These are phyloP conservation scores for Pipistrellus pipistrellus DNA, from an alignment of 2,797 vertebrate genomes.

Conservation along the genomic window DNA sequence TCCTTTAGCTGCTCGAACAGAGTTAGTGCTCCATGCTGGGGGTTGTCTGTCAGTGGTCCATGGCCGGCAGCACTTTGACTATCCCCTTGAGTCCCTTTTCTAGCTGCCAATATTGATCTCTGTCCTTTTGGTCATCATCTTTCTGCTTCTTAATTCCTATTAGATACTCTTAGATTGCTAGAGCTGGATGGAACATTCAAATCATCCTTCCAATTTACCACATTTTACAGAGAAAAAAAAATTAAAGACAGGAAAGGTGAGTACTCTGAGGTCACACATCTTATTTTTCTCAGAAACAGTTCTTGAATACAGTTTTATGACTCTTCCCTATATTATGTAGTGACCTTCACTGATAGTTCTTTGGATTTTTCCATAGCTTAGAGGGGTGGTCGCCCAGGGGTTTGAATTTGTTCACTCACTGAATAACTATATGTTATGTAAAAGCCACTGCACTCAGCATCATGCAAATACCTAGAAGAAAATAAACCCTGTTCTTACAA, in stretches of 20 bases:
- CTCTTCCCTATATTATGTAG: background rate
- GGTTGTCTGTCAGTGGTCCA: no score
- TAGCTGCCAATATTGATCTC: background rate
- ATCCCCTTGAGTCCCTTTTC: background rate
- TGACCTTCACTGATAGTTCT: background rate
- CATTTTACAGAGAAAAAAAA: background rate
- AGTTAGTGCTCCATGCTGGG: background rate
- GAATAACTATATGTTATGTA: background rate
- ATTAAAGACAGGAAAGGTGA: background rate
- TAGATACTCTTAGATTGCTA: background rate
- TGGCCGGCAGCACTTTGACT: background rate
- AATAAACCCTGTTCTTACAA: background rate
- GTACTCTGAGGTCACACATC: background rate
- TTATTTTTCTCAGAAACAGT: slow-evolving; percentile 30
- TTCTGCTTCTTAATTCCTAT: slow-evolving; percentile 18
- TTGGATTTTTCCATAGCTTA: background rate
- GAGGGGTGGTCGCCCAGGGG: background rate
- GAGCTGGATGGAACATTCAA: background rate
- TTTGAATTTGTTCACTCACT: slow-evolving; percentile 38
- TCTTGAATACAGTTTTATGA: background rate
- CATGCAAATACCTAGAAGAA: background rate
- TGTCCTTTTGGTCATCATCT: background rate
- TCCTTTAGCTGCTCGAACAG: background rate
- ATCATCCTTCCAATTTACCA: background rate
- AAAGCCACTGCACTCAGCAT: background rate